Conservation (phyloP, 2,888 invertebrate species). For the Eupithecia abbreviata region DNA sequence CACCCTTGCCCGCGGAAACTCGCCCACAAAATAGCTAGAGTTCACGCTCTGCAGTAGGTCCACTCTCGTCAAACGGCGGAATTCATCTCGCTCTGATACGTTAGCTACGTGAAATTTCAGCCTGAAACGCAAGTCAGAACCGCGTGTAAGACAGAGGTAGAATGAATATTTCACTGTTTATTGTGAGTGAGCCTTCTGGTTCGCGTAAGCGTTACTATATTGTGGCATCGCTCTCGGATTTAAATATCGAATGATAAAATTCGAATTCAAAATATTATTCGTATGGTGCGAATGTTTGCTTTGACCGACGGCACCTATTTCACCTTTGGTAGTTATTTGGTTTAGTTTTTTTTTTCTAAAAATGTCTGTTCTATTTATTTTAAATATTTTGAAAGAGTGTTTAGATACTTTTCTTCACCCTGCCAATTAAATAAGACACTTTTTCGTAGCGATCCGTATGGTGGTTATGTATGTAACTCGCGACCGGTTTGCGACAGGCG, state of each 20-base stretch:
- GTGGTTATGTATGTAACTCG: too few species aligned
- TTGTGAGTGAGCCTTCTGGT: conserved; percentile 7
- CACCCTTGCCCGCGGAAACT: conserved; percentile 60
- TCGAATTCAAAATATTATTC: conserved; percentile 79
- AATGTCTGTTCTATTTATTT: neutral
- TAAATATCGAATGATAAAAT: conserved; percentile 83
- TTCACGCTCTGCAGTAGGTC: conserved; percentile 3
- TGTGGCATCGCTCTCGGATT: conserved; percentile 67
- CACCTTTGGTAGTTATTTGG: neutral
- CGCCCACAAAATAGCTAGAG: neutral
- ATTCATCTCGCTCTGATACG: neutral
- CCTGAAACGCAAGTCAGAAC: neutral
- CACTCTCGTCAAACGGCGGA: neutral
- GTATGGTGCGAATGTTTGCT: conserved; percentile 73
- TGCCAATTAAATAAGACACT: neutral
- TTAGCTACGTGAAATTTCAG: neutral
- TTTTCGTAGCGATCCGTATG: neutral
- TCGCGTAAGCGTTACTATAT: neutral
- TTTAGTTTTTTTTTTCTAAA: neutral
- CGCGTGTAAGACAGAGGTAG: neutral
- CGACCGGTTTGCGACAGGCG: too few species aligned
- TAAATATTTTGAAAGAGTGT: neutral
- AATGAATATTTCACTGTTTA: neutral
- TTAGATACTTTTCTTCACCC: neutral
- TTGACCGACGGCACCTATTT: conserved; percentile 51